Base-by-base conservation (phyloP, 2,113 vertebrate genomes). In the Diglossa brunneiventris region DNA sequence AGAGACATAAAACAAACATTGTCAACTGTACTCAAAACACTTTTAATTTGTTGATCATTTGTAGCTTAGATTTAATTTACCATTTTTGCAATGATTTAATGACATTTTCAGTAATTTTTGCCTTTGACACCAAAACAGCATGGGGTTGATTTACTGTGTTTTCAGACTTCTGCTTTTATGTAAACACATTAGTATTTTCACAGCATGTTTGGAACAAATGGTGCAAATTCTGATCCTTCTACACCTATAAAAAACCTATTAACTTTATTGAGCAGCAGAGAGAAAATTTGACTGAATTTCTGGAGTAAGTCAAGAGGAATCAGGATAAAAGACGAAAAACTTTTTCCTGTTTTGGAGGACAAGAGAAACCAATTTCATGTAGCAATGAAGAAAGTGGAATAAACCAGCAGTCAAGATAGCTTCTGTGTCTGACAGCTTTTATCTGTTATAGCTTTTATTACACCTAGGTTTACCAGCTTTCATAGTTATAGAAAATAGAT, bases 101-200 rank as follows among this genome's bases (percentile, higher is more conserved):
- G 70, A 90, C 52, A 55, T 83, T 95, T 95, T 86, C 75, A 18
- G 72, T 94, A 95, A 94, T 94, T 93, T 74, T 83, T 90, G 42
- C 67, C 90, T 94, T 96, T 96, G 78, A 92, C 89, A 91, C 78
- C n/a, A 58, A 78, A 94, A 39, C 94, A 95, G 90, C 87, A 95
- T 93, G 93, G 70, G 91, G 70, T 88, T 95, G 90, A 94, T 96
- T 97, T 87, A 90, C 41, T 74, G 63, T 87, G 70, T 87, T 95
- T 95, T 95, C 93, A 95, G 75, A 91, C 50, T 91, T 94, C 26
- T 79, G 50, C 30, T 93, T 93, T 95, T 96, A 90, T 81, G 82
- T 91, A 96, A 96, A 95, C 84, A 95, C 89, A 94, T 95, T 76
- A 94, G 62, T 89, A 92, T 85, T 95, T 95, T 97, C 89, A 79